Percentiles rank a stretch among this genome's conserved stretches.
Conservation (phyloP, 2,113 vertebrate species). For the Sylvietta virens region DNA sequence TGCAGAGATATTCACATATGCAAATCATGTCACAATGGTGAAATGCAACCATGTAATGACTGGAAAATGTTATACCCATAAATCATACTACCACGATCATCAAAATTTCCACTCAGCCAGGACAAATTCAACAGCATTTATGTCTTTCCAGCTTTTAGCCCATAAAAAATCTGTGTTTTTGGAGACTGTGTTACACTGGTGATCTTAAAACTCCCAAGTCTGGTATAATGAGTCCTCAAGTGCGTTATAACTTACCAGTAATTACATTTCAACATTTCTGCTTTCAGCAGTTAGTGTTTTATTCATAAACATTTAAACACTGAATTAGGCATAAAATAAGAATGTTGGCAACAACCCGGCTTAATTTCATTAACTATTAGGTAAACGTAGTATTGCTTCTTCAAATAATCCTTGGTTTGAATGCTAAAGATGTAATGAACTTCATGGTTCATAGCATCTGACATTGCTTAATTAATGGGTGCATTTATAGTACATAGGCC, state of each 20-base stretch:
- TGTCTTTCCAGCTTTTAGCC: conserved; percentile 76
- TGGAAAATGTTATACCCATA: conserved; percentile 88
- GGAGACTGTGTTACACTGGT: conserved; percentile 72
- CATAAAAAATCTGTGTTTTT: conserved; percentile 78
- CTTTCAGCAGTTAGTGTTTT: conserved; percentile 82
- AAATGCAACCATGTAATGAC: conserved; percentile 89
- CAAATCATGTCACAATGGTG: conserved; percentile 91
- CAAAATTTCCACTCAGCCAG: conserved; percentile 93
- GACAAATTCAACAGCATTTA: conserved; percentile 81
- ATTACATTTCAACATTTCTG: conserved; percentile 83
- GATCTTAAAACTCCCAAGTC: conserved; percentile 80
- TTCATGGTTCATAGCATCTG: conserved; percentile 99
- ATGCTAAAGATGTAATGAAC: conserved; percentile 99
- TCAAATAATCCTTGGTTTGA: conserved; percentile 95
- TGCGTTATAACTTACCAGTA: conserved; percentile 83
- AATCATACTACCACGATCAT: conserved; percentile 90
- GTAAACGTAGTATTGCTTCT: conserved; percentile 88
- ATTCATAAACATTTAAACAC: conserved; percentile 84
- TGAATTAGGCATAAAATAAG: conserved; percentile 80
- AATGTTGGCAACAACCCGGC: conserved; percentile 79
- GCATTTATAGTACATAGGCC: conserved; percentile 99
- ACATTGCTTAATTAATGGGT: conserved; percentile 99
- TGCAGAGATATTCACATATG: conserved; percentile 91
- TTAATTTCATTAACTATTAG: conserved; percentile 92
- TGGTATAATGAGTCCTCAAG: conserved; percentile 81